Evolutionary conservation across 2,888 invertebrate genomes (phyloP).

Genomic region (Priocnemis perturbator): DNA sequence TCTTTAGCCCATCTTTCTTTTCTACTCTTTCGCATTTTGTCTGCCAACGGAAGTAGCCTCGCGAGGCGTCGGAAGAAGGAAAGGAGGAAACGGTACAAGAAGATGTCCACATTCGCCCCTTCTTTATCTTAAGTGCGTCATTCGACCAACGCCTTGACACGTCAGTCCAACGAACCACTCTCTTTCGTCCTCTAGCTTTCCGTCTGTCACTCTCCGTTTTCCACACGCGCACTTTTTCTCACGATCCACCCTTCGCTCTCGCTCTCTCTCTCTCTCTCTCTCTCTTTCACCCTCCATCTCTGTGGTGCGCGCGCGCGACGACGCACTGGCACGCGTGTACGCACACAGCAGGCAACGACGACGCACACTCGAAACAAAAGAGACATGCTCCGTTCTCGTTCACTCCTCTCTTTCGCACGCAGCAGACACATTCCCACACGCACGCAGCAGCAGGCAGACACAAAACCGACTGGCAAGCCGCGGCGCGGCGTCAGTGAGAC

Average conservation of each 20-base stretch:
- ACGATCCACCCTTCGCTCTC: slow-evolving; percentile 15
- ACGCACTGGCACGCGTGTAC: slow-evolving; percentile 3
- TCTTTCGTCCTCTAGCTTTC: slow-evolving; percentile 23
- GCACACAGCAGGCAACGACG: slow-evolving; percentile 5
- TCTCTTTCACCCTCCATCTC: background rate
- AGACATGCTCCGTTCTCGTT: background rate
- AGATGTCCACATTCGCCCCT: slow-evolving; percentile 69
- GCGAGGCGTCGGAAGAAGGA: slow-evolving; percentile 53
- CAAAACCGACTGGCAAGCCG: slow-evolving; percentile 21
- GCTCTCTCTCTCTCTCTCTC: slow-evolving; percentile 12
- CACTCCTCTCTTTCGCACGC: slow-evolving; percentile 11
- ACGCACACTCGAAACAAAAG: background rate
- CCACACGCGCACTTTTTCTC: slow-evolving; percentile 21
- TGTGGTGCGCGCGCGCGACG: slow-evolving; percentile 12
- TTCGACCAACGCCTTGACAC: slow-evolving; percentile 70
- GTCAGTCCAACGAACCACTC: slow-evolving; percentile 71
- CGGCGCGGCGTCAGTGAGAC: background rate
- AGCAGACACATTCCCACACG: slow-evolving; percentile 18
- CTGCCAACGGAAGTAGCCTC: slow-evolving; percentile 39
- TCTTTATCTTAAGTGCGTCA: slow-evolving; percentile 68
- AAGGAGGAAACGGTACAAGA: slow-evolving; percentile 51
- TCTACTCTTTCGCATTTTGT: slow-evolving; percentile 17
- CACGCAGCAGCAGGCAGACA: slow-evolving; percentile 15
- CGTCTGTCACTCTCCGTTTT: slow-evolving; percentile 21
- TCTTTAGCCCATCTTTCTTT: background rate